Conservation (phyloP, 2,113 vertebrate species). For the Ammodytes marinus region DNA sequence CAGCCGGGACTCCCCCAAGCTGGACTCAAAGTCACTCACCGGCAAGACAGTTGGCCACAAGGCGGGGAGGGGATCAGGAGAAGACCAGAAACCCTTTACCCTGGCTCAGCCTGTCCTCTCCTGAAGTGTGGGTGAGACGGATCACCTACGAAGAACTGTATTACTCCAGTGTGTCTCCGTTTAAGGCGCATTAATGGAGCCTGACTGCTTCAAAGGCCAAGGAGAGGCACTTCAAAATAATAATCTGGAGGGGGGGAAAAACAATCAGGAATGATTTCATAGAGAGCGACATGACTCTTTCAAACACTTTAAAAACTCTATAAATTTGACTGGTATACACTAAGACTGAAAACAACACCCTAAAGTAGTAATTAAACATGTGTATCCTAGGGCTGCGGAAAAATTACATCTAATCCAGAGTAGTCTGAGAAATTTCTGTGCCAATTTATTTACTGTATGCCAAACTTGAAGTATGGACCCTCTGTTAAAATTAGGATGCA, state of each 20-base stretch:
- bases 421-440: background rate
- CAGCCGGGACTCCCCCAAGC: constrained; percentile 78
- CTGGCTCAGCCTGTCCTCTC: constrained; percentile 47
- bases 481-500: background rate
- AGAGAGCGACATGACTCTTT: background rate
- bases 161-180: constrained; percentile 53
- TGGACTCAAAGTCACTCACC: constrained; percentile 53
- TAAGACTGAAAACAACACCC: background rate
- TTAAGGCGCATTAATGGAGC: constrained; percentile 69
- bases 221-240: constrained; percentile 32
- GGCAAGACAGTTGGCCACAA: constrained; percentile 36
- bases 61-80: constrained; percentile 9
- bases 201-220: constrained; percentile 47
- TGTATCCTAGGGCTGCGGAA: background rate
- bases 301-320: background rate
- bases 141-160: constrained; percentile 46
- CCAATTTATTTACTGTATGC: background rate
- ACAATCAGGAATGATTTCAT: constrained; percentile 10
- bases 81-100: constrained; percentile 36
- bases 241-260: constrained; percentile 45
- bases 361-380: background rate
- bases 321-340: background rate
- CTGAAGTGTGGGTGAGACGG: constrained; percentile 28
- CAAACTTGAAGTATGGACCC: background rate
- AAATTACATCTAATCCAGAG: background rate